phyloP scores from a whole-genome alignment of 2,797 vertebrate genomes.

The Decapterus maruadsi region DNA sequence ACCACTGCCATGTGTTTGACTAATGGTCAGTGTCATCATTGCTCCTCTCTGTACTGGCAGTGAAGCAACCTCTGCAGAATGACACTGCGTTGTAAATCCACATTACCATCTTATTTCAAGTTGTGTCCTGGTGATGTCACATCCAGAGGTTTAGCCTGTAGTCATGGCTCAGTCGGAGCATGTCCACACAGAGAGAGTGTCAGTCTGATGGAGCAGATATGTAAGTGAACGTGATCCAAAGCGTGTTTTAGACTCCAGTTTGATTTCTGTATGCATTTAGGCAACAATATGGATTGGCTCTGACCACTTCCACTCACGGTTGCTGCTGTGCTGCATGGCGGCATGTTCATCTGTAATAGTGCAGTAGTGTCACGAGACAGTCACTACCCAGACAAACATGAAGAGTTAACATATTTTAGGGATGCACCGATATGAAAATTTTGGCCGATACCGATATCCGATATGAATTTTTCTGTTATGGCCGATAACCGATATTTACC shows the following conservation, averaged over 20 bases:
- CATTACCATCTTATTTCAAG: too few species aligned
- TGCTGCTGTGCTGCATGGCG: background rate
- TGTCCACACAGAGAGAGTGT: too few species aligned
- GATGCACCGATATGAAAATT: too few species aligned
- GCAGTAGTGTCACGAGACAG: background rate
- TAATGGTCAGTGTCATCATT: background rate
- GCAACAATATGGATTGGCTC: too few species aligned
- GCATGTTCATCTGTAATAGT: too few species aligned
- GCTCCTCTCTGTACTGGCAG: background rate
- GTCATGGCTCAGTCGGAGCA: background rate
- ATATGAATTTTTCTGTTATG: too few species aligned
- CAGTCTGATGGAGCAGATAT: too few species aligned
- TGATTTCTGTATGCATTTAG: background rate
- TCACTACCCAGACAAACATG: background rate
- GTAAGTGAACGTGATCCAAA: background rate
- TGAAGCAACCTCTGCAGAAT: background rate
- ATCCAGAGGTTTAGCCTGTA: background rate
- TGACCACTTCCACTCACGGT: background rate
- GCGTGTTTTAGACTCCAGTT: background rate
- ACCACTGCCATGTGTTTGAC: background rate
- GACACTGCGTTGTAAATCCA: background rate
- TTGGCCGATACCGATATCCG: too few species aligned
- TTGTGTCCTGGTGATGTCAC: background rate
- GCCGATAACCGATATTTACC: too few species aligned
- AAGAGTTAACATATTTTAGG: background rate